Conservation (phyloP, 1,140 invertebrate genomes). For the Neoseiulus cucumeris region DNA sequence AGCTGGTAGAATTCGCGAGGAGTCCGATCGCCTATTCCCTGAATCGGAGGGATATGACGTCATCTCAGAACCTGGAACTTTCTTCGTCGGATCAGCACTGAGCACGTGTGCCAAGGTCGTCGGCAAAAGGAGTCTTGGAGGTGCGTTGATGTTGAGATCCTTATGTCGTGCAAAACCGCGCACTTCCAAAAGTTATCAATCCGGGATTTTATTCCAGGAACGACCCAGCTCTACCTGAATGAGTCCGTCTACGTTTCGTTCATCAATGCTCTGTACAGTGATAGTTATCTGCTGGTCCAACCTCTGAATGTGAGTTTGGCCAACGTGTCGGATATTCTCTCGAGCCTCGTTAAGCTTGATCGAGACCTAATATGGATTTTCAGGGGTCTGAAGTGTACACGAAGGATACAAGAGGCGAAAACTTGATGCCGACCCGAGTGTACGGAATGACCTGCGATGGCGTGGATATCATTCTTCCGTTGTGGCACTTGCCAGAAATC, state of each 20-base stretch:
- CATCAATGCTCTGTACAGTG: neutral
- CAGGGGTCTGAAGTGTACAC: too few relatives aligned
- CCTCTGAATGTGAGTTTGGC: neutral
- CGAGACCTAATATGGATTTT: too few relatives aligned
- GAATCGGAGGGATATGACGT: neutral
- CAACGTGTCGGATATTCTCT: neutral
- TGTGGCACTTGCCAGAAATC: neutral
- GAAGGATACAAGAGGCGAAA: neutral
- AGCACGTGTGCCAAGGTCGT: neutral
- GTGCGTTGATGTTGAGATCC: too few relatives aligned
- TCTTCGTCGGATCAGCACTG: neutral
- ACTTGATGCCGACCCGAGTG: neutral
- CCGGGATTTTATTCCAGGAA: neutral
- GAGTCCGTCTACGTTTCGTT: slow-evolving; percentile 5
- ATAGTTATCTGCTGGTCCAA: neutral
- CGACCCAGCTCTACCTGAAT: neutral
- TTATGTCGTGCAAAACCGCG: too few relatives aligned
- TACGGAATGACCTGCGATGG: neutral
- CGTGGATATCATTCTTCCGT: neutral
- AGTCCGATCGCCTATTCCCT: neutral
- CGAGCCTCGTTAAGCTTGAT: too few relatives aligned
- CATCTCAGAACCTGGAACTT: neutral
- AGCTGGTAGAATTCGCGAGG: neutral
- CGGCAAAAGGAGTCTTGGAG: neutral
- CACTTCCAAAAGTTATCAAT: neutral